A percentile compares a stretch with the other conserved stretches of the same genome.
These are phyloP conservation scores for Gadopsis bispinosus DNA, from an alignment of 2,797 vertebrate species.

Conservation along the genomic window DNA sequence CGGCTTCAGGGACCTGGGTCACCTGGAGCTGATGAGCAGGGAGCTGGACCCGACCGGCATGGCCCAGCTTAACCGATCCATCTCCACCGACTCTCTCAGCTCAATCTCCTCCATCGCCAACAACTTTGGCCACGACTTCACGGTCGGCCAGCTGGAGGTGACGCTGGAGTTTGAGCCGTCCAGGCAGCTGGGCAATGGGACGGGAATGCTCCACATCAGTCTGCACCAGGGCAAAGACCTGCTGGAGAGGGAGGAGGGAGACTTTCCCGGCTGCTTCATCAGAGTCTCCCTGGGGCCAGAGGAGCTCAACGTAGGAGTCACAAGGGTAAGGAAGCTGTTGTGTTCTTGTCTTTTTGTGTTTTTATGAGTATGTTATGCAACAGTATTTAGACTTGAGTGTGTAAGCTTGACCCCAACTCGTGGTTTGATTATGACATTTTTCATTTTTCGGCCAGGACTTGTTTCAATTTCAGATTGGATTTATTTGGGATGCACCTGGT, in stretches of 20 bases:
- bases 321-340: slow-evolving; percentile 84
- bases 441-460: background rate
- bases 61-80: slow-evolving; percentile 88
- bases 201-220: slow-evolving; percentile 84
- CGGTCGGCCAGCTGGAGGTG: slow-evolving; percentile 95
- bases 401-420: background rate
- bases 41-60: slow-evolving; percentile 86
- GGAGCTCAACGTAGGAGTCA: slow-evolving; percentile 92
- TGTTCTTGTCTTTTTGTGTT: background rate
- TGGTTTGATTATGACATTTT: too few relatives aligned
- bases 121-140: slow-evolving; percentile 96
- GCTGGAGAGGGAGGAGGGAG: slow-evolving; percentile 93
- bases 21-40: slow-evolving; percentile 93
- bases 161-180: slow-evolving; percentile 89
- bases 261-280: slow-evolving; percentile 95
- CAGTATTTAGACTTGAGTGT: background rate
- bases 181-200: slow-evolving; percentile 65
- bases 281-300: slow-evolving; percentile 92
- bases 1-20: slow-evolving; percentile 90
- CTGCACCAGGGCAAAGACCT: slow-evolving; percentile 98
- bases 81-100: slow-evolving; percentile 94
- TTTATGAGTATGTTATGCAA: background rate
- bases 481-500: background rate
- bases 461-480: background rate
- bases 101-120: slow-evolving; percentile 96